Base-by-base conservation (phyloP, 2,888 invertebrate genomes). In the Limnephilus auricula region DNA sequence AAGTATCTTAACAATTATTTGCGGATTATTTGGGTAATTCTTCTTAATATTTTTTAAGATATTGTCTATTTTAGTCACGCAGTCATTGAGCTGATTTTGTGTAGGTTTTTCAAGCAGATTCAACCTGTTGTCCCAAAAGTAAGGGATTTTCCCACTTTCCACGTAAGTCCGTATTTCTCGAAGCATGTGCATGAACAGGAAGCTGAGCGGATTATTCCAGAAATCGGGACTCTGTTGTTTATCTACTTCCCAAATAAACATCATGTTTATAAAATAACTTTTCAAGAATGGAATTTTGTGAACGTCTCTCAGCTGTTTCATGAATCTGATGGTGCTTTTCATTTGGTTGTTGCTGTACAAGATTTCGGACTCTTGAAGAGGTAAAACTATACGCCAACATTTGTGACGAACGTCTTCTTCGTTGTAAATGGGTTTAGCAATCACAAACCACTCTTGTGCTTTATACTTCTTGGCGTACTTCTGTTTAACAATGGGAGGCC, bases 261-360 rank as follows among this genome's bases (percentile, higher is more conserved):
- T 37, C 32, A 89, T 91, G 50, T 91, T 91, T 15, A 91, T 91
- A 40, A 80, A 88, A 65, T 91, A 91, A 50, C 87, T 91, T 25
- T 88, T 80, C n/a, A 91, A 89, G 34, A 89, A 88, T 0, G 88
- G 50, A 34, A 91, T 86, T 13, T 83, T n/a, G 5, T 83, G 30
- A 37, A 10, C n/a, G 31, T 91, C 91, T 37, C 91, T 45, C 9
- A 91, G 83, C 31, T 50, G 65, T 45, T 91, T 91, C 82, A 91
- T 50, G 15, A 91, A 82, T 89, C 91, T 88, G 25, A 91, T 88
- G 0, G 83, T 80, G 34, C 89, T 82, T 65, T 91, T 91, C 88
- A 91, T 50, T 31, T 89, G 25, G 50, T 88, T 34, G 13, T 79
- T 30, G n/a, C 80, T 34, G 10, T 45, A n/a, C 18, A 91, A 34